Evolutionary conservation across 2,888 invertebrate species (phyloP), one percentile per base, ranked within the genome.

Genomic region (Rutpela maculata): DNA sequence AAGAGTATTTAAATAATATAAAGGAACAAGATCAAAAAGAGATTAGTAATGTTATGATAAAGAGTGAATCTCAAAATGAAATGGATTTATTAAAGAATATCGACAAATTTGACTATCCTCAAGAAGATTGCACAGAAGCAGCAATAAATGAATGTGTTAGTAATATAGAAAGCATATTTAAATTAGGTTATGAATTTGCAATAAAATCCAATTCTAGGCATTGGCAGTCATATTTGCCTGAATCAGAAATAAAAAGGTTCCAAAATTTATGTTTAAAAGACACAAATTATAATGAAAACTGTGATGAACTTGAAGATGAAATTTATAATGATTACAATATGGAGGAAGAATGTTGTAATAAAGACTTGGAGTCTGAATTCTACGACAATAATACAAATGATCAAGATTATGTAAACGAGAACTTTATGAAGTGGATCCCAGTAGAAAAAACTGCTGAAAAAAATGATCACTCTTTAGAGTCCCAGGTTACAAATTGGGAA

Each of bases 91-190:
- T 72, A 55, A 55, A 63, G 22, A 63, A 72, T 50, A 55, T 62
- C 10, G 26, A 67, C 22, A 22, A 67, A 9, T 22, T 67, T 26
- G 26, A 26, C 9, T 15, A 43, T 19, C 17, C 15, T 38, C 43
- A 35, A 18, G 55, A 18, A 66, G 76, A 1, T 22, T 9, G 18
- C 7, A 59, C 22, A 59, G 35, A 38, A 10, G 5, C 17, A 10
- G 12, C 1, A 35, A 5, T 10, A 19, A 70, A 6, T 22, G 12
- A 70, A 67, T 67, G 62, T 17, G 60, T 72, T 19, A 57, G 70
- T 50, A 75, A 83, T 63, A 67, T 85, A 10, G 87, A 88, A 76
- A 82, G 87, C 80, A 83, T 89, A 62, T 88, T 88, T 79, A 71
- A 80, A 65, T 65, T 84, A 43, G 88, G 85, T 57, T 88, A 86